phyloP scores from a whole-genome alignment of 2,797 vertebrate genomes.

The Rhinella marina region DNA sequence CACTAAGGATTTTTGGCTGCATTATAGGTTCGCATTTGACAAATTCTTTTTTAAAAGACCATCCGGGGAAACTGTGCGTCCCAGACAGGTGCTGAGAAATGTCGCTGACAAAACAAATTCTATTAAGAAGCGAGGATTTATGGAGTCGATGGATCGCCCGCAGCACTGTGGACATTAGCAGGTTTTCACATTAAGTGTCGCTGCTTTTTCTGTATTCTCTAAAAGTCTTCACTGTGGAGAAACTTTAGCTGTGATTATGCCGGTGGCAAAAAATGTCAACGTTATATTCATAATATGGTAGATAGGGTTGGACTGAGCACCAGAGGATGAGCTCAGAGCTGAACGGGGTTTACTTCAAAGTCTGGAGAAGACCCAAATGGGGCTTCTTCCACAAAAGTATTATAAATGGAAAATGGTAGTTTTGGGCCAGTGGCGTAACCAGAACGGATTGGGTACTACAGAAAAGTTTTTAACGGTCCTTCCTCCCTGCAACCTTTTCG shows the following conservation, averaged over 20 bases:
- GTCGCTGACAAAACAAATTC: slow-evolving; percentile 51
- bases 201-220: neutral
- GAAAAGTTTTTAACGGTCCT: too few relatives aligned
- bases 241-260: slow-evolving; percentile 18
- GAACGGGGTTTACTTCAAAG: neutral
- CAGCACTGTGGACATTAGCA: slow-evolving; percentile 40
- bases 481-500: too few relatives aligned
- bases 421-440: too few relatives aligned
- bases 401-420: neutral
- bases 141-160: slow-evolving; percentile 16
- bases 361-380: neutral
- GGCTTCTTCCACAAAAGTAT: neutral
- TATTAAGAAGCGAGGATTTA: slow-evolving; percentile 48
- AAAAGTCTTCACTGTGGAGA: slow-evolving; percentile 1
- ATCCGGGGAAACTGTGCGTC: neutral
- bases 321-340: neutral
- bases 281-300: neutral
- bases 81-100: slow-evolving; percentile 44
- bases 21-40: neutral
- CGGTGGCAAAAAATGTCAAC: neutral
- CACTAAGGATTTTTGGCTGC: slow-evolving; percentile 10
- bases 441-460: too few relatives aligned
- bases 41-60: slow-evolving; percentile 21
- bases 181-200: slow-evolving; percentile 31
- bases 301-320: neutral